Conservation (phyloP, 2,888 invertebrate genomes). For the Cantharis rustica region DNA sequence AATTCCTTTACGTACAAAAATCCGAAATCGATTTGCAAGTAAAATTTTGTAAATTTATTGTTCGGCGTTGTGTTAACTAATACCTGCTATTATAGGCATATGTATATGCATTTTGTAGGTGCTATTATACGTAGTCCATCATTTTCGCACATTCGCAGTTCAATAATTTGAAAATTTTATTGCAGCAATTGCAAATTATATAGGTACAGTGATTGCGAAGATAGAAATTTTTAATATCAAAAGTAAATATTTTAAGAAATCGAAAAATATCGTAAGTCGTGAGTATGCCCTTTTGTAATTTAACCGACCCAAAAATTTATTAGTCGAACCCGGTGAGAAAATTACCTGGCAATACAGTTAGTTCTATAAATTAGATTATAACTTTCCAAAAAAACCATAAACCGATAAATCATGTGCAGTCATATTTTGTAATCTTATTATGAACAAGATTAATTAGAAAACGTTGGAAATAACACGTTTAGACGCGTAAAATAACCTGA, state of each 20-base stretch:
- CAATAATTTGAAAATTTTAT: background rate
- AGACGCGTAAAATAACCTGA: slow-evolving; percentile 42
- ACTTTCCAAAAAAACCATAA: background rate
- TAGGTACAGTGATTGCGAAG: background rate
- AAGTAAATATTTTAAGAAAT: background rate
- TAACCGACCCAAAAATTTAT: background rate
- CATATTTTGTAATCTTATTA: slow-evolving; percentile 12
- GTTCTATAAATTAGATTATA: background rate
- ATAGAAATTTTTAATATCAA: background rate
- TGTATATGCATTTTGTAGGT: background rate
- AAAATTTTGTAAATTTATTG: background rate
- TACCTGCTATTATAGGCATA: background rate
- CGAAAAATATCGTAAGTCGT: background rate
- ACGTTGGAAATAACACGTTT: slow-evolving; percentile 45
- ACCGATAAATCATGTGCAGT: background rate
- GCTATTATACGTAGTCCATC: background rate
- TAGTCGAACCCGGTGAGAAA: background rate
- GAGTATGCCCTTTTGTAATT: background rate
- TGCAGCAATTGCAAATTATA: background rate
- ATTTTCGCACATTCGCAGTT: background rate
- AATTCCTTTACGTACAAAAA: background rate
- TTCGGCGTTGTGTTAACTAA: background rate
- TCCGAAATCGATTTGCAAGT: background rate
- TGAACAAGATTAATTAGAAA: slow-evolving; percentile 43
- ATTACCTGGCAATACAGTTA: background rate